Percentiles rank a stretch among this genome's conserved stretches.
Conservation (phyloP, 2,888 invertebrate genomes). For the Eupithecia tripunctaria region DNA sequence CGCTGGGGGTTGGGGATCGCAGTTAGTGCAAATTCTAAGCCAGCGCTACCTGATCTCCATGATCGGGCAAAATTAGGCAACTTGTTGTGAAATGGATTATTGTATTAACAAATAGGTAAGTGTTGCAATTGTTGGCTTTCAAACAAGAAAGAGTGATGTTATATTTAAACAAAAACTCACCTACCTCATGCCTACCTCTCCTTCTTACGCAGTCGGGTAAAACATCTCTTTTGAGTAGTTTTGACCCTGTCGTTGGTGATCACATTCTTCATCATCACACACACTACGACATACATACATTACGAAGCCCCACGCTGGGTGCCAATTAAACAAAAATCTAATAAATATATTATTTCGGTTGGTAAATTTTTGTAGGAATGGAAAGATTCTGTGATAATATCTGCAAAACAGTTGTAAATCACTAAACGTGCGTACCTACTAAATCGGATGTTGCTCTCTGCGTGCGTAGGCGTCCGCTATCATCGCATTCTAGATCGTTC, state of each 20-base stretch:
- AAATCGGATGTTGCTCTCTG: slow-evolving; percentile 17
- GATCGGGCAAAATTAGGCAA: slow-evolving; percentile 8
- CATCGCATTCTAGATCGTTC: slow-evolving; percentile 16
- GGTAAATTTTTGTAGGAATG: neutral
- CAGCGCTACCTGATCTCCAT: too few species aligned
- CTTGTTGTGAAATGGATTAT: neutral
- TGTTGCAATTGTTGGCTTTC: neutral
- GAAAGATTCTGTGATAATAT: neutral
- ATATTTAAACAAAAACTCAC: too few species aligned
- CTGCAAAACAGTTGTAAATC: neutral
- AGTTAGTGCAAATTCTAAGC: too few species aligned
- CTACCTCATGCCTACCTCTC: too few species aligned
- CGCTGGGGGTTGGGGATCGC: too few species aligned
- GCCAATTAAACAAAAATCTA: neutral
- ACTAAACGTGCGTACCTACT: neutral
- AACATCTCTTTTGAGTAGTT: too few species aligned
- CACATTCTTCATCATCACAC: too few species aligned
- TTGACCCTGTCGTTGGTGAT: too few species aligned
- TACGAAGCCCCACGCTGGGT: neutral
- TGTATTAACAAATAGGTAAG: neutral
- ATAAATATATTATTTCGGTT: neutral
- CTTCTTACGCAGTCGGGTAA: too few species aligned
- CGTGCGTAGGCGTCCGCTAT: slow-evolving; percentile 17
- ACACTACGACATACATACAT: too few species aligned
- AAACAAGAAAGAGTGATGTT: neutral